Conservation (phyloP, 2,113 vertebrate species). For the Fukomys damarensis region DNA sequence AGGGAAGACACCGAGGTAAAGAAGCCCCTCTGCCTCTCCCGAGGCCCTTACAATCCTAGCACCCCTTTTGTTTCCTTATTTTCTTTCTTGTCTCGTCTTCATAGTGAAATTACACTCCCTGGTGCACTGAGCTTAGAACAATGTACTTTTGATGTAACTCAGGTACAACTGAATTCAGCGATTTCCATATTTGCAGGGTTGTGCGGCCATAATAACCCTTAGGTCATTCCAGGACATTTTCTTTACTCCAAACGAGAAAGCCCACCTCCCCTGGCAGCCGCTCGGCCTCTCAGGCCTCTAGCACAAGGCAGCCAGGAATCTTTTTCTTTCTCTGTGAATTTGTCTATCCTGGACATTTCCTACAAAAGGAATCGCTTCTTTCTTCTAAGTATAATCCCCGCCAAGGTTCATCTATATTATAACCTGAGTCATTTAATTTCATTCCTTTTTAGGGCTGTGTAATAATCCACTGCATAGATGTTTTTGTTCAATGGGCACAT, state of each 20-base stretch:
- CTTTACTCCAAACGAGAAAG: background rate
- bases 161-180: background rate
- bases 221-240: slow-evolving; percentile 26
- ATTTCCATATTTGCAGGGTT: background rate
- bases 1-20: accelerated
- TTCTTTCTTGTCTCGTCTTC: background rate
- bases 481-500: background rate
- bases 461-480: background rate
- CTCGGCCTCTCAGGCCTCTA: background rate
- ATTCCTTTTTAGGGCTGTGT: background rate
- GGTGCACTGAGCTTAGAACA: background rate
- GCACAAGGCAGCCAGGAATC: background rate
- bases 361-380: background rate
- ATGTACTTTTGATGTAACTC: background rate
- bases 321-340: background rate
- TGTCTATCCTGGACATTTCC: background rate
- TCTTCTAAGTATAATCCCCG: background rate
- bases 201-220: background rate
- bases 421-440: background rate
- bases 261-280: background rate
- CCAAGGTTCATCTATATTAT: too few species aligned
- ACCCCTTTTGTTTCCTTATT: background rate
- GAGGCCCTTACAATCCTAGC: background rate
- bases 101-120: background rate
- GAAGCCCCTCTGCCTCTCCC: too few species aligned